phyloP scores from a whole-genome alignment of 2,113 vertebrate genomes.

The Sturnira hondurensis region DNA sequence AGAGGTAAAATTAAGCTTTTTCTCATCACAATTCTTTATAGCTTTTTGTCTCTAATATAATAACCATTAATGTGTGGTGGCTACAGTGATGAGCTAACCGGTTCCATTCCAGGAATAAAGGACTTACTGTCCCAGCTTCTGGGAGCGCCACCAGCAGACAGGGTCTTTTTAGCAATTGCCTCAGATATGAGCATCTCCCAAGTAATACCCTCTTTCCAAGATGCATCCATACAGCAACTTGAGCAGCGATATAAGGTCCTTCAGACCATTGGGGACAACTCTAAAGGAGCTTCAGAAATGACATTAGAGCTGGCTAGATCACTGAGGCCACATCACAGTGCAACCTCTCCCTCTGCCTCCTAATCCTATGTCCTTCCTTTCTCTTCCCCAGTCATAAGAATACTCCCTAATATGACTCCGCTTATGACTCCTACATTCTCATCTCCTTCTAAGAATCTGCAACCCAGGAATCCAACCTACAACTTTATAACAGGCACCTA shows the following conservation, averaged over 20 bases:
- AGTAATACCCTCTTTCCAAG: not conserved
- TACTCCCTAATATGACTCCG: not conserved
- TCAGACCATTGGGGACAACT: not conserved
- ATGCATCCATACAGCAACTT: not conserved
- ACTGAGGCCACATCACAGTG: not conserved
- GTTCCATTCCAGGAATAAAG: not conserved
- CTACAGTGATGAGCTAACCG: not conserved
- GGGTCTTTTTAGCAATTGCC: not conserved
- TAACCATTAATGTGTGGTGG: not conserved
- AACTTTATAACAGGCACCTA: not conserved
- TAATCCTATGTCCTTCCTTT: not conserved
- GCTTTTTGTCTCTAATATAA: not conserved
- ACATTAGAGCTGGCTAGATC: not conserved
- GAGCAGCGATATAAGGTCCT: not conserved
- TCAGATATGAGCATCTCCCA: not conserved
- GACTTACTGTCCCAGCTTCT: not conserved
- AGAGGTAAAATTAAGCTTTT: not conserved
- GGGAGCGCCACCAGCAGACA: not conserved
- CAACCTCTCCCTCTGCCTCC: not conserved
- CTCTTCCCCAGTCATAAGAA: not conserved
- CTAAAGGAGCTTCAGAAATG: not conserved
- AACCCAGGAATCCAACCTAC: not conserved
- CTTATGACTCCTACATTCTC: not conserved
- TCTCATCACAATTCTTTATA: not conserved
- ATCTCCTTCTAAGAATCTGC: not conserved